Evolutionary conservation across 2,113 vertebrate species (phyloP).

Genomic region (Andinoacara biseriatus): DNA sequence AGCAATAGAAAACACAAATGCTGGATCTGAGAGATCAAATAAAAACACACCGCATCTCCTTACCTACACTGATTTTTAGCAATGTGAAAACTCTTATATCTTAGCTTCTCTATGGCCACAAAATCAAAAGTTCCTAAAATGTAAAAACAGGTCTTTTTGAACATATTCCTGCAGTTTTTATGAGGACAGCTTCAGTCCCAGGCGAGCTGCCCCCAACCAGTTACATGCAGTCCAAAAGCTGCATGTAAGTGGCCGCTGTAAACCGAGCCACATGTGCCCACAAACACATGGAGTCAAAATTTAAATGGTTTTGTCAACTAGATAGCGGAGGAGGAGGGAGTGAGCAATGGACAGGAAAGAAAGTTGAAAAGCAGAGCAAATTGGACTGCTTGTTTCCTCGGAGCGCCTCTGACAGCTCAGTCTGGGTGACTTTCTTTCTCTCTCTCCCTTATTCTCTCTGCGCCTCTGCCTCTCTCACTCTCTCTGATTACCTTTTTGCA

Average conservation of each 20-base stretch:
- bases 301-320: slow-evolving; percentile 55
- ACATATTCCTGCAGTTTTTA: slow-evolving; percentile 11
- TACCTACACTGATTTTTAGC: not conserved
- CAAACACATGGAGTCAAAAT: slow-evolving; percentile 16
- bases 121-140: not conserved
- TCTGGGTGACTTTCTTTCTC: slow-evolving; percentile 61
- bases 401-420: slow-evolving; percentile 75
- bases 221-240: slow-evolving; percentile 38
- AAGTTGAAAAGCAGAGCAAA: slow-evolving; percentile 75
- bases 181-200: slow-evolving; percentile 1
- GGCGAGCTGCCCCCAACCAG: slow-evolving; percentile 30
- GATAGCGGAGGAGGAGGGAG: slow-evolving; percentile 49
- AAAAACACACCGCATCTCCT: not conserved
- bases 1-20: not conserved
- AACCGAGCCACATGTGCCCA: not conserved
- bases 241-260: slow-evolving; percentile 1
- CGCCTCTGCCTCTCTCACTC: slow-evolving; percentile 53
- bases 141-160: not conserved
- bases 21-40: not conserved
- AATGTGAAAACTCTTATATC: not conserved
- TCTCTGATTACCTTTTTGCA: slow-evolving; percentile 70
- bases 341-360: slow-evolving; percentile 47
- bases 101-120: not conserved
- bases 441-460: slow-evolving; percentile 22
- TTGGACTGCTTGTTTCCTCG: slow-evolving; percentile 75